phyloP scores from a whole-genome alignment of 2,888 invertebrate species.

The Sarcophaga variegata region DNA sequence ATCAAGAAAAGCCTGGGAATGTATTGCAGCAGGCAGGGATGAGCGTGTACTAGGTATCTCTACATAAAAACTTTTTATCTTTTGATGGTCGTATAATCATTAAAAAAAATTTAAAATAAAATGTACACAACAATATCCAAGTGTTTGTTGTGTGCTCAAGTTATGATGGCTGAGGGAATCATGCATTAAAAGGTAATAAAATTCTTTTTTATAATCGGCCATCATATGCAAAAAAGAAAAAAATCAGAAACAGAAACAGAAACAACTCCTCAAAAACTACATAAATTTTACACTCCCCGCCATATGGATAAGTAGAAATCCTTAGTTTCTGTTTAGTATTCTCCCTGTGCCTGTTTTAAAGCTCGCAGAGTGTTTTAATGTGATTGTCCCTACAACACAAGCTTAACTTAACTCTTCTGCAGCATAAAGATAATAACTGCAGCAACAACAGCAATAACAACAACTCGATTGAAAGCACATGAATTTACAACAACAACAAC shows the following conservation, averaged over 20 bases:
- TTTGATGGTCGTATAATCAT: slow-evolving; percentile 63
- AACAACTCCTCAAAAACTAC: not conserved
- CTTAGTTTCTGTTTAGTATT: too few species aligned
- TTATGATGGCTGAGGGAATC: slow-evolving; percentile 69
- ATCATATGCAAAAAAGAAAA: slow-evolving; percentile 16
- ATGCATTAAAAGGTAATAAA: slow-evolving; percentile 69
- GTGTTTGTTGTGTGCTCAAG: slow-evolving; percentile 67
- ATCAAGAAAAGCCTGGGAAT: slow-evolving; percentile 20
- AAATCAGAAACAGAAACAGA: not conserved
- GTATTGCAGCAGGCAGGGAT: not conserved
- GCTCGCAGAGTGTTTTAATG: too few species aligned
- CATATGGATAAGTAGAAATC: not conserved
- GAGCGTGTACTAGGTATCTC: not conserved
- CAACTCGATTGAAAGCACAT: not conserved
- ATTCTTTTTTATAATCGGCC: slow-evolving; percentile 63
- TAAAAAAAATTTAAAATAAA: slow-evolving; percentile 5
- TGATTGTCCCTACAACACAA: too few species aligned
- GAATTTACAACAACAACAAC: not conserved
- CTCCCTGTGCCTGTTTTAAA: too few species aligned
- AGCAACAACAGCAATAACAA: slow-evolving; percentile 30
- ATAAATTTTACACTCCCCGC: not conserved
- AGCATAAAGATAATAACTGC: slow-evolving; percentile 58
- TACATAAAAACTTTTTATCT: slow-evolving; percentile 57
- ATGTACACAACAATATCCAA: slow-evolving; percentile 46
- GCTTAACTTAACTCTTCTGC: slow-evolving; percentile 12